Evolutionary conservation across 2,113 vertebrate genomes (phyloP), one percentile per base, ranked within the genome.

Genomic region (Amazona guildingii): DNA sequence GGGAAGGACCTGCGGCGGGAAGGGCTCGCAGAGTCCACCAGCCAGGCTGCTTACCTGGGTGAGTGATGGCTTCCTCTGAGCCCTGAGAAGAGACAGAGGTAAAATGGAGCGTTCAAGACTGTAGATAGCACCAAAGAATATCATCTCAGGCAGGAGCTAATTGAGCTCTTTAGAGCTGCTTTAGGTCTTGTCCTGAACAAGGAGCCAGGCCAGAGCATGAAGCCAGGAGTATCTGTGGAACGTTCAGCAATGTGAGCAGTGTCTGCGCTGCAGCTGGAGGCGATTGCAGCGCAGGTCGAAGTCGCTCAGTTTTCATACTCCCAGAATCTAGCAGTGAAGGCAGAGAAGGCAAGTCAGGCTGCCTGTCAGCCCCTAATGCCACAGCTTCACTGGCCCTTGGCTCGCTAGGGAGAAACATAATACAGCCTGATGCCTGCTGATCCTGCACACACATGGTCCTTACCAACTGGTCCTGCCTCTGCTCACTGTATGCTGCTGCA

Each of bases 11-110:
- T 99, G 91, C 98, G 99, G 39, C 96, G 99, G 49, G 99, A 99
- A 94, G 99, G 99, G 4, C 96, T 99, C 2, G 99, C 99, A 0
- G 99, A 99, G 96, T 99, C 99, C 88, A 99, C 99, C 78, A 99
- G 99, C 97, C 99, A 99, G 97, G 99, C 99, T 17, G 99, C 99
- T 9, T 99, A 99, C 96, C 97, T 99, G 86, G 99, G 99, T 99
- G 98, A 84, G 98, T 95, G 63, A 78, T 7, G 69, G 17, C 54
- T 90, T 46, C 85, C 63, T 48, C 89, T 62, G 46, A 1, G 13
- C 39, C 1, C 63, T 46, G 78, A 29, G 44, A 35, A 52, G 54
- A 79, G 48, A 23, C 33, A 46, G 43, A 66, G 46, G 18, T 17
- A 39, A 61, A 72, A 75, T 3, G 54, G 16, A 63, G 31, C 5